A percentile compares a stretch with the other conserved stretches of the same genome.
Evolutionary conservation across 2,113 vertebrate species (phyloP).

Genomic region (Tragulus kanchil): DNA sequence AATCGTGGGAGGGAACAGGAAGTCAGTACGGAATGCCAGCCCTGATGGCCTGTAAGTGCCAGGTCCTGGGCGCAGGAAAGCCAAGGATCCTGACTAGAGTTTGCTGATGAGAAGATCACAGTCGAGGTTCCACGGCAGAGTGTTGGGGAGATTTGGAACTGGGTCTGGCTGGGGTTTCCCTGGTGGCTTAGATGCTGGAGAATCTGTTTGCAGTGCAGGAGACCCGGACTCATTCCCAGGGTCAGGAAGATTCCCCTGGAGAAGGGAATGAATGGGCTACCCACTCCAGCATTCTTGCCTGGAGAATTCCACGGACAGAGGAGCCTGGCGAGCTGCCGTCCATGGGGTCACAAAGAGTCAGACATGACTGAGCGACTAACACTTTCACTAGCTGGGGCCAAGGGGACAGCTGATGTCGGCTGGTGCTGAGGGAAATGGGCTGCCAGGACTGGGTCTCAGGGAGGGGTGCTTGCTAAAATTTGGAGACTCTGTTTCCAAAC

Average conservation of each 20-base stretch:
- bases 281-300: background rate
- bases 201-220: background rate
- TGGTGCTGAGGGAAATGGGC: background rate
- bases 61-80: background rate
- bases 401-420: background rate
- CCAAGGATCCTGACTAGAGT: fast-evolving
- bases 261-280: background rate
- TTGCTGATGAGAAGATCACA: background rate
- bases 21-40: background rate
- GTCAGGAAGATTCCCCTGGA: background rate
- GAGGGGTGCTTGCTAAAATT: background rate
- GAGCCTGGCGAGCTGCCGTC: fast-evolving
- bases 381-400: background rate
- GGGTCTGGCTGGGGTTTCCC: background rate
- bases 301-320: background rate
- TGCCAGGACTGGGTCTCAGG: background rate
- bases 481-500: background rate
- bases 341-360: background rate
- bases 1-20: background rate
- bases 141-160: background rate
- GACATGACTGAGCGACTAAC: background rate
- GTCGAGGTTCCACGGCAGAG: background rate
- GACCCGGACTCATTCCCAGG: background rate
- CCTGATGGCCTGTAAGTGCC: background rate
- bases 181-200: background rate